Percentiles rank a stretch among this genome's conserved stretches.
phyloP scores from a whole-genome alignment of 2,113 vertebrate genomes.

The western clawed frog (Xenopus tropicalis) region UCB_Xtro_10.0 CM004452.2:18768001-18768500 shows the following conservation, averaged over 20 bases:
- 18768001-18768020: conserved; percentile 50
- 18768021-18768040: conserved; percentile 70
- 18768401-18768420: conserved; percentile 53
- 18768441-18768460: too few species aligned
- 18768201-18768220: too few species aligned
- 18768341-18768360: conserved; percentile 53
- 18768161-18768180: too few species aligned
- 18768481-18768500: too few species aligned
- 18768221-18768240: too few species aligned
- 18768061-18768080: conserved; percentile 51
- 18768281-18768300: conserved; percentile 52
- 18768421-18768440: too few species aligned
- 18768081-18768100: conserved; percentile 59
- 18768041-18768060: conserved; percentile 65
- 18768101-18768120: conserved; percentile 56
- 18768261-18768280: too few species aligned
- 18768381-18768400: conserved; percentile 65
- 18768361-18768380: conserved; percentile 61
- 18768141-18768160: not conserved
- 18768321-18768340: conserved; percentile 65
- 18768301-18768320: conserved; percentile 62
- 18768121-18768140: conserved; percentile 59
- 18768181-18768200: too few species aligned
- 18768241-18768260: too few species aligned
- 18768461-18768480: too few species aligned